These are phyloP conservation scores for Saxidomus purpurata DNA, from an alignment of 1,140 invertebrate species.

Conservation along the genomic window DNA sequence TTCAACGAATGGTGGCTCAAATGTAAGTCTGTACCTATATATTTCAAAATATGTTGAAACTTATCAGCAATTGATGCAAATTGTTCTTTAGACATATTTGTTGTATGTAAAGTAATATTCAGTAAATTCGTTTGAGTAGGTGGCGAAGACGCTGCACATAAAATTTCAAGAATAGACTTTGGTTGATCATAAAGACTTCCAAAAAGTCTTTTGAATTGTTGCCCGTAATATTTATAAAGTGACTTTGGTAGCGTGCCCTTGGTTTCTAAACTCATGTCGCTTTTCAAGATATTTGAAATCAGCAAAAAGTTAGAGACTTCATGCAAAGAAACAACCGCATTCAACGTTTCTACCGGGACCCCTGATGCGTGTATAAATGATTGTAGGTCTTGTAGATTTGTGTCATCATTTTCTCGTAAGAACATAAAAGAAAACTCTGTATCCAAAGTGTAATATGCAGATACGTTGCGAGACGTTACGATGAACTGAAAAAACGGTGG, in stretches of 20 bases:
- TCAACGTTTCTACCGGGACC: background rate
- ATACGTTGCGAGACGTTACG: background rate
- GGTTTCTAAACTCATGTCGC: background rate
- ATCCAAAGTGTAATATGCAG: background rate
- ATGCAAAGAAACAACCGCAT: background rate
- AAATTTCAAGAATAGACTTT: background rate
- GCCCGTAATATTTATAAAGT: background rate
- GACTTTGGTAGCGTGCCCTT: background rate
- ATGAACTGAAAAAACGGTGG: background rate
- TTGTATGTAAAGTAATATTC: background rate
- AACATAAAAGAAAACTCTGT: background rate
- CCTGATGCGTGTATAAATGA: background rate
- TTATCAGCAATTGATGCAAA: background rate
- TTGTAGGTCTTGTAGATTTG: background rate
- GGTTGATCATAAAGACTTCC: background rate
- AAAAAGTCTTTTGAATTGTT: background rate
- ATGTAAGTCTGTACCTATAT: background rate
- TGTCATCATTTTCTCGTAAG: background rate
- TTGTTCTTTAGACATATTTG: background rate
- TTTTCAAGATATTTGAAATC: background rate
- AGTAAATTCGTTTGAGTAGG: background rate
- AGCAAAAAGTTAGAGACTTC: background rate
- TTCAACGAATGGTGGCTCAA: no score
- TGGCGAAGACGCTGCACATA: background rate
- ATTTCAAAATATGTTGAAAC: background rate